phyloP scores from a whole-genome alignment of 92 coral and sea anemone species.

The Zoanthus sansibaricus region DNA sequence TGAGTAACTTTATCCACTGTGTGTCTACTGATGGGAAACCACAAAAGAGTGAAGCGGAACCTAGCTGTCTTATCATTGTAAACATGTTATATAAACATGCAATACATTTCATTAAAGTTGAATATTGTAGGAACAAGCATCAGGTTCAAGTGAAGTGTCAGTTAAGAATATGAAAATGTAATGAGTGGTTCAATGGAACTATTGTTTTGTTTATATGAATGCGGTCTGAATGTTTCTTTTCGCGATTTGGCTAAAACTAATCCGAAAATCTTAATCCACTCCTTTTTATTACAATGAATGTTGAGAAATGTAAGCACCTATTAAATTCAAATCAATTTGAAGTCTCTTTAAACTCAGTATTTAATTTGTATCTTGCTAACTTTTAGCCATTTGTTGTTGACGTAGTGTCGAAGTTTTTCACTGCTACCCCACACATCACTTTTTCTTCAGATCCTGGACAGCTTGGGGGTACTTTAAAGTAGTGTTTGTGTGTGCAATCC shows the following conservation, averaged over 20 bases:
- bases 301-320: not conserved
- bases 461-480: not conserved
- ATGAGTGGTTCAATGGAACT: too few relatives aligned
- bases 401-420: not conserved
- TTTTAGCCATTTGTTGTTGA: not conserved
- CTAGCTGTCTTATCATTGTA: not conserved
- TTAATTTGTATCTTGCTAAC: not conserved
- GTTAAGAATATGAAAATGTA: not conserved
- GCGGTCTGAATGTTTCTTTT: not conserved
- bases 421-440: not conserved
- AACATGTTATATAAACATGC: not conserved
- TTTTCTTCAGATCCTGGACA: slow-evolving; percentile 4
- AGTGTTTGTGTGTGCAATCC: slow-evolving; percentile 10
- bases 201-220: not conserved
- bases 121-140: not conserved
- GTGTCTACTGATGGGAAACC: too few relatives aligned
- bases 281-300: not conserved
- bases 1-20: too few relatives aligned
- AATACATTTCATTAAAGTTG: not conserved
- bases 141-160: not conserved
- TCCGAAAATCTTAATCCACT: not conserved
- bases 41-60: too few relatives aligned
- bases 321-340: not conserved
- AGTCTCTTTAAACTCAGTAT: not conserved
- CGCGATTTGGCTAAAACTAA: not conserved